A percentile compares a stretch with the other conserved stretches of the same genome.
phyloP scores from a whole-genome alignment of 2,797 vertebrate species.

The Enteromius unitaeniatus region DNA sequence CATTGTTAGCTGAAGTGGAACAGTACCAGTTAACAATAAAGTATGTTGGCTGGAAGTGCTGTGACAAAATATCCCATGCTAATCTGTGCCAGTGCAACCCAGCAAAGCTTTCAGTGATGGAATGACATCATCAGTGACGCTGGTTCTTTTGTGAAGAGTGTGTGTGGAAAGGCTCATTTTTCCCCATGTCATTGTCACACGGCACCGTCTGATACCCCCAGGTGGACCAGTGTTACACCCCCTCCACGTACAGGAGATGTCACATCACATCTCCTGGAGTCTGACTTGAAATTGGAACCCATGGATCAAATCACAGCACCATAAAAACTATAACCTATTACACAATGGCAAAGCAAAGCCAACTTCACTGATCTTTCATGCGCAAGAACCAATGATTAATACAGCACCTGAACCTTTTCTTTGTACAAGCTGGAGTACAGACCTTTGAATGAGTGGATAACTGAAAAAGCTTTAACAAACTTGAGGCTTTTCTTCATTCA shows the following conservation, averaged over 20 bases:
- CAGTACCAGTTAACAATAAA: neutral
- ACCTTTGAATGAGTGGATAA: neutral
- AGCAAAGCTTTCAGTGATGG: slow-evolving; percentile 13
- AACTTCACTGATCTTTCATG: slow-evolving; percentile 16
- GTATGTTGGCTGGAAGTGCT: neutral
- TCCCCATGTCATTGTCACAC: slow-evolving; percentile 38
- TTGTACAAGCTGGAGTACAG: neutral
- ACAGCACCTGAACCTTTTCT: neutral
- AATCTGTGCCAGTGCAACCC: slow-evolving; percentile 18
- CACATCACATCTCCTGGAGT: slow-evolving; percentile 42
- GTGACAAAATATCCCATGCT: slow-evolving; percentile 32
- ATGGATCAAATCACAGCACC: slow-evolving; percentile 50
- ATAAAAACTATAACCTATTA: slow-evolving; percentile 30
- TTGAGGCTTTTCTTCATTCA: neutral
- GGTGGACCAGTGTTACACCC: slow-evolving; percentile 23
- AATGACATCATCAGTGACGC: slow-evolving; percentile 56
- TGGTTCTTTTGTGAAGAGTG: slow-evolving; percentile 42
- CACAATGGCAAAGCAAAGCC: slow-evolving; percentile 36
- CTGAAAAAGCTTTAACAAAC: neutral
- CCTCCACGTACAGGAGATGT: slow-evolving; percentile 7
- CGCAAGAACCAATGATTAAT: neutral
- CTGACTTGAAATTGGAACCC: slow-evolving; percentile 47
- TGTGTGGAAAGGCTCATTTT: slow-evolving; percentile 32
- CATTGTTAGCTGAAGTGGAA: neutral
- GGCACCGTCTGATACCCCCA: slow-evolving; percentile 30